Conservation (phyloP, 2,888 invertebrate species). For the Sialis lutaria region DNA sequence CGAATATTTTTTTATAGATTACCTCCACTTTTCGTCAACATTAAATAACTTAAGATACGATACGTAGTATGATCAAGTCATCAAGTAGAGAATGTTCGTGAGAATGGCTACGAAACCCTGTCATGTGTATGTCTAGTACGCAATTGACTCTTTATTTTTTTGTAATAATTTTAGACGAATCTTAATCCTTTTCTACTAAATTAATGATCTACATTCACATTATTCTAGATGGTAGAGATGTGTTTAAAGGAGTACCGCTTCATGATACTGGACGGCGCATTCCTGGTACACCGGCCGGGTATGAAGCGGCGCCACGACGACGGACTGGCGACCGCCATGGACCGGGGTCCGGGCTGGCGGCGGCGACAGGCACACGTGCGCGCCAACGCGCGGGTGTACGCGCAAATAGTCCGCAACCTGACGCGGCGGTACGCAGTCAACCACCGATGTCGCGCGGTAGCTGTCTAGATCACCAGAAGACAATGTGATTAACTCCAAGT, state of each 20-base stretch:
- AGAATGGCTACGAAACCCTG: no score
- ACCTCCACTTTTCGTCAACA: no score
- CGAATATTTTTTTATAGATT: no score
- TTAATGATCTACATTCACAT: no score
- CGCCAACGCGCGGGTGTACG: conserved; percentile 30
- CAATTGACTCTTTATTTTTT: no score
- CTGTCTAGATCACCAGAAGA: neutral
- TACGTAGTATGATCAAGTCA: no score
- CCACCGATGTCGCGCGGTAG: conserved; percentile 11
- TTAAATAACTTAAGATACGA: no score
- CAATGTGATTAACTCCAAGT: no score
- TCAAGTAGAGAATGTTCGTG: no score
- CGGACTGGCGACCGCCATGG: conserved; percentile 14
- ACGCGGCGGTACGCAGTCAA: conserved; percentile 30
- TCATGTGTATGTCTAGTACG: no score
- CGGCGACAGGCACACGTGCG: conserved; percentile 13
- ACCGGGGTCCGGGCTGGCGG: conserved; percentile 6
- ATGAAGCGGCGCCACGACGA: conserved; percentile 30
- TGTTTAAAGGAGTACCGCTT: conserved; percentile 54
- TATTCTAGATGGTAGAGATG: conserved; percentile 52
- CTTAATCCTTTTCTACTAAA: no score
- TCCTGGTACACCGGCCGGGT: conserved; percentile 50
- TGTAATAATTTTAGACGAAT: no score
- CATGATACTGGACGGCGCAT: conserved; percentile 54
- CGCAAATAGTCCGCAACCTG: conserved; percentile 27